These are phyloP conservation scores for Meloe dianella DNA, from an alignment of 2,888 invertebrate species.

Conservation along the genomic window DNA sequence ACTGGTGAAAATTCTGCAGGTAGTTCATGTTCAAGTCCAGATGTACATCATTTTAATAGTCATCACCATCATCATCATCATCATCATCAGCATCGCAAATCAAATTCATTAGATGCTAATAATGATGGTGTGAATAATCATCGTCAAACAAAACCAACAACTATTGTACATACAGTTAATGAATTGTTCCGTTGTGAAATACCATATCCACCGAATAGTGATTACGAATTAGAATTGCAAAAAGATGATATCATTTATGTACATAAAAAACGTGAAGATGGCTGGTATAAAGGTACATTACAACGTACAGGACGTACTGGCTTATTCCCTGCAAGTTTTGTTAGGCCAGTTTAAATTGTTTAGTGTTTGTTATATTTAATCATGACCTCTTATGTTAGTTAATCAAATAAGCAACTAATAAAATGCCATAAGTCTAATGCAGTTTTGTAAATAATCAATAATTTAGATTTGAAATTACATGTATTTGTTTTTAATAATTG, in stretches of 20 bases:
- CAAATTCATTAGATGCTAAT: conserved; percentile 81
- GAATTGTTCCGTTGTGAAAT: conserved; percentile 86
- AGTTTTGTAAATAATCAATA: conserved; percentile 14
- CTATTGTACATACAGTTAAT: conserved; percentile 53
- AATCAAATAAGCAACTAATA: no score
- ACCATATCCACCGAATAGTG: conserved; percentile 93
- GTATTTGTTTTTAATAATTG: conserved; percentile 24
- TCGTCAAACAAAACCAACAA: conserved; percentile 38
- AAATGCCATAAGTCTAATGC: conserved; percentile 19
- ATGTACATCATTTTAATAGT: conserved; percentile 51
- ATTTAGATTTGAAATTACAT: not conserved
- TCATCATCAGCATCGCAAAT: conserved; percentile 69
- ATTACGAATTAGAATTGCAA: conserved; percentile 87
- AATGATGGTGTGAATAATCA: conserved; percentile 44
- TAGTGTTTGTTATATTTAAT: conserved; percentile 15
- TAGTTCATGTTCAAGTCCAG: conserved; percentile 55
- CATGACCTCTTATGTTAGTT: conserved; percentile 20
- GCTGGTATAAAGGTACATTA: conserved; percentile 94
- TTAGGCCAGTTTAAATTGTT: conserved; percentile 51
- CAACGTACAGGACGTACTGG: conserved; percentile 90
- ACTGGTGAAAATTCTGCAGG: conserved; percentile 51
- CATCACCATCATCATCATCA: conserved; percentile 4
- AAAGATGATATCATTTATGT: conserved; percentile 92
- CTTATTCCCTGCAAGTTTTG: conserved; percentile 94
- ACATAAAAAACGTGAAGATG: conserved; percentile 90